Base-by-base conservation (phyloP, 2,888 invertebrate genomes). In the Mythimna lalbum region DNA sequence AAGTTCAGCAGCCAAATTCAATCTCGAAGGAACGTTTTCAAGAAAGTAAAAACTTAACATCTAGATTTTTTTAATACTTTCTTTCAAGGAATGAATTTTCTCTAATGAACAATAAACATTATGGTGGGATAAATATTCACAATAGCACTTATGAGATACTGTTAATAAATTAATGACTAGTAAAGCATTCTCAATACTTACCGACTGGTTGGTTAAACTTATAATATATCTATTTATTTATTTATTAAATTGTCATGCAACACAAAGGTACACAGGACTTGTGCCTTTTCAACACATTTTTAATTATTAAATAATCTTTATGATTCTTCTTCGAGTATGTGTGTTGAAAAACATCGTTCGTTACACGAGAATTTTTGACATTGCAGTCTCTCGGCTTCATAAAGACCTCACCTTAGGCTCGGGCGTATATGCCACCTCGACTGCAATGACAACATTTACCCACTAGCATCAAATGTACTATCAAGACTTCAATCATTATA, bases 131-230 rank as follows among this genome's bases (percentile, higher is more conserved):
- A 69, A 67, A 65, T 70, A 77, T 72, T 63, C 60, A 69, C 50
- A 33, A 47, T 67, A 81, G 78, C 56, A 56, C 63, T 75, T 80
- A 80, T 10, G 10, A 49, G 47, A 57, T 66, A 73, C 12, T 69
- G 76, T 80, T 79, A 81, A 73, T 82, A 78, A 78, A 76, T 74
- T 84, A 84, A 78, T 84, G 84, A 84, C 84, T 84, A 84, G 84
- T 81, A 69, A 79, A 79, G 78, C 81, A 69, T 73, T 78, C 49
- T 76, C 57, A 75, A 78, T 75, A 80, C 80, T 70, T 71, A 65
- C n/a, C 65, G 5, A 76, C 33, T 43, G 52, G 55, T 43, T 55
- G 33, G 39, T 75, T 63, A 70, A 63, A 63, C 59, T 83, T 63
- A 70, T 23, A 21, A 17, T 27, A 43, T 43, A 43, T 43, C 4